phyloP scores from a whole-genome alignment of 2,888 invertebrate genomes.

The Rhyacophila evoluta region DNA sequence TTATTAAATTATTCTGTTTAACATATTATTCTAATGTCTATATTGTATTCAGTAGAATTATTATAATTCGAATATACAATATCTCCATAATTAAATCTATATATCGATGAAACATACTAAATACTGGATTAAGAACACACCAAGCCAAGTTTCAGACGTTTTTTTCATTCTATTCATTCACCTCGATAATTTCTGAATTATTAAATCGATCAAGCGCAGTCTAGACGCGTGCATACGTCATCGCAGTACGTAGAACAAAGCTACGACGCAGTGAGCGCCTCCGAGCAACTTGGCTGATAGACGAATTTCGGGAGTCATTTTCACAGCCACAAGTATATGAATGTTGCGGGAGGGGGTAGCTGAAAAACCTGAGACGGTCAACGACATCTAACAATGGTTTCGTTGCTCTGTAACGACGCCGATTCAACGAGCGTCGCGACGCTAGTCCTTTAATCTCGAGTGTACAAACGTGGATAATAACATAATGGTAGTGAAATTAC shows the following conservation, averaged over 20 bases:
- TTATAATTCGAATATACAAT: too few relatives aligned
- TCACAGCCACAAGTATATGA: not conserved
- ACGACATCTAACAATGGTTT: conserved; percentile 35
- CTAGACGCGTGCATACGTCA: not conserved
- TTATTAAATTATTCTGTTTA: too few relatives aligned
- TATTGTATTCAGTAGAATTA: too few relatives aligned
- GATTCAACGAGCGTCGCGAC: not conserved
- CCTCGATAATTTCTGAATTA: not conserved
- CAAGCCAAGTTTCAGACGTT: not conserved
- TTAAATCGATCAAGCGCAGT: conserved; percentile 22
- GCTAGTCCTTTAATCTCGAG: not conserved
- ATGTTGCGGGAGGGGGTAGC: not conserved
- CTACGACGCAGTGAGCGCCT: not conserved
- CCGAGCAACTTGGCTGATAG: not conserved
- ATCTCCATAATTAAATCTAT: too few relatives aligned
- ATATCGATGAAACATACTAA: too few relatives aligned
- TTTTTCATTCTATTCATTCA: not conserved
- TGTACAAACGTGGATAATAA: not conserved
- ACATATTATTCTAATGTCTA: too few relatives aligned
- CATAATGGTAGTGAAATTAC: not conserved
- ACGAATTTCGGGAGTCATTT: not conserved
- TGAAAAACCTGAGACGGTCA: conserved; percentile 39
- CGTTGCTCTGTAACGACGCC: conserved; percentile 32
- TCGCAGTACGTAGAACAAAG: not conserved
- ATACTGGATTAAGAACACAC: too few relatives aligned